Percentiles rank a stretch among this genome's conserved stretches.
These are phyloP conservation scores for Drosophila subobscura DNA, from an alignment of 1,140 invertebrate genomes.

Conservation along the genomic window DNA sequence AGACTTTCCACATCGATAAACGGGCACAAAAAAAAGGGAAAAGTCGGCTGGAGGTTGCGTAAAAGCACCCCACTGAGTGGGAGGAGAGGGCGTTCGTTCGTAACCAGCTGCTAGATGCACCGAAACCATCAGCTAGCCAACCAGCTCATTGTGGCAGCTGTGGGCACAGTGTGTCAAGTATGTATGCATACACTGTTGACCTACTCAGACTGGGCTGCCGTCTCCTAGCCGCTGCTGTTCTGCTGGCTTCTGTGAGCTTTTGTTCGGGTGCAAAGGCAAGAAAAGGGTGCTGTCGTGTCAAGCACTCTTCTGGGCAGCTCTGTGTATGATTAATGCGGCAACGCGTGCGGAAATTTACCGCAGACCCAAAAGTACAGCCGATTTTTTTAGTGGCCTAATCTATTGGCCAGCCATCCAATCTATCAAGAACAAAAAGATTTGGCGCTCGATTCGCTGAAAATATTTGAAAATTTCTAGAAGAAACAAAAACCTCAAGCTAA, in stretches of 20 bases:
- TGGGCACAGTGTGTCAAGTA: slow-evolving; percentile 58
- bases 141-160: slow-evolving; percentile 6
- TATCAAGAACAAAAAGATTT: slow-evolving; percentile 47
- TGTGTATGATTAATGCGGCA: slow-evolving; percentile 64
- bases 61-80: not conserved
- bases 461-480: slow-evolving; percentile 75
- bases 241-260: not conserved
- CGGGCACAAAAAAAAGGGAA: slow-evolving; percentile 12
- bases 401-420: slow-evolving; percentile 41
- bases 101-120: slow-evolving; percentile 2
- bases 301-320: slow-evolving; percentile 24
- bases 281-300: slow-evolving; percentile 5
- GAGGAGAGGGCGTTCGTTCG: not conserved
- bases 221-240: no score
- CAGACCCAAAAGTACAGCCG: slow-evolving; percentile 37
- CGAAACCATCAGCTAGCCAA: not conserved
- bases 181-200: slow-evolving; percentile 58
- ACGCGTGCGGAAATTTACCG: slow-evolving; percentile 52
- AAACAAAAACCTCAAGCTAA: slow-evolving; percentile 30
- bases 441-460: slow-evolving; percentile 31
- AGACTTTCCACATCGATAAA: slow-evolving; percentile 30
- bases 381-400: slow-evolving; percentile 57
- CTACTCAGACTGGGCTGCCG: slow-evolving; percentile 30
- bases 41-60: slow-evolving; percentile 25
- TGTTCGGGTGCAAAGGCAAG: slow-evolving; percentile 7